A percentile compares a stretch with the other conserved stretches of the same genome.
Evolutionary conservation across 1,140 invertebrate species (phyloP).

Genomic region (Solen grandis): DNA sequence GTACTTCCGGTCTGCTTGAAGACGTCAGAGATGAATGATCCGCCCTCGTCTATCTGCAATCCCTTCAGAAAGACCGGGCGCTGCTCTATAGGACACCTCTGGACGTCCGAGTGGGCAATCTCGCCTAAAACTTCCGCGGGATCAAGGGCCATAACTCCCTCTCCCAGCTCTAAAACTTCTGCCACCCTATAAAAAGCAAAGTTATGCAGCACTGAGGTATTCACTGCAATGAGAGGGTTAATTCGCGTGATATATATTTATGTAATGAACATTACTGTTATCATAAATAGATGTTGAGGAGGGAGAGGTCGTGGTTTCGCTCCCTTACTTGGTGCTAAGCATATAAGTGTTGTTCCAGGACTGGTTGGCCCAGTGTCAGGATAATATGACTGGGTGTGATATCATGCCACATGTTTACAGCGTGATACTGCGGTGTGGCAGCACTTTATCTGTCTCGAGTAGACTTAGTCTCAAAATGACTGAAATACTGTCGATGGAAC

Average conservation of each 20-base stretch:
- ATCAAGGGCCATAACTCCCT: conserved; percentile 53
- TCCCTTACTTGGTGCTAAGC: too few species aligned
- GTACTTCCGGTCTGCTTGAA: conserved; percentile 54
- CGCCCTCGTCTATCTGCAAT: conserved; percentile 59
- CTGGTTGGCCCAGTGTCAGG: too few species aligned
- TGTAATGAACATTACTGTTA: too few species aligned
- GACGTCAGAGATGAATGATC: conserved; percentile 58
- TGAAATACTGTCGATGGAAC: too few species aligned
- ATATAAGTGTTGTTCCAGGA: too few species aligned
- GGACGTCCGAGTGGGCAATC: conserved; percentile 59
- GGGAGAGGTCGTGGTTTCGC: too few species aligned
- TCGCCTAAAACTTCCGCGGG: conserved; percentile 57
- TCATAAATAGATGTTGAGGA: neutral
- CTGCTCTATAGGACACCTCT: conserved; percentile 61
- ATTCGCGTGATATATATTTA: too few species aligned
- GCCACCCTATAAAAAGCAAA: conserved; percentile 57
- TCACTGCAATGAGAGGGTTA: neutral
- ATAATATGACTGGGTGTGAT: too few species aligned
- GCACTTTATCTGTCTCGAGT: too few species aligned
- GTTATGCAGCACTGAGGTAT: neutral
- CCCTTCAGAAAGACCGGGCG: conserved; percentile 47
- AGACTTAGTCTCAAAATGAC: too few species aligned
- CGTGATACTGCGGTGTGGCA: too few species aligned
- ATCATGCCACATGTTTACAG: too few species aligned
- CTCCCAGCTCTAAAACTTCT: conserved; percentile 59